These are phyloP conservation scores for Heliconius hermathena DNA, from an alignment of 1,140 invertebrate species.

Conservation along the genomic window DNA sequence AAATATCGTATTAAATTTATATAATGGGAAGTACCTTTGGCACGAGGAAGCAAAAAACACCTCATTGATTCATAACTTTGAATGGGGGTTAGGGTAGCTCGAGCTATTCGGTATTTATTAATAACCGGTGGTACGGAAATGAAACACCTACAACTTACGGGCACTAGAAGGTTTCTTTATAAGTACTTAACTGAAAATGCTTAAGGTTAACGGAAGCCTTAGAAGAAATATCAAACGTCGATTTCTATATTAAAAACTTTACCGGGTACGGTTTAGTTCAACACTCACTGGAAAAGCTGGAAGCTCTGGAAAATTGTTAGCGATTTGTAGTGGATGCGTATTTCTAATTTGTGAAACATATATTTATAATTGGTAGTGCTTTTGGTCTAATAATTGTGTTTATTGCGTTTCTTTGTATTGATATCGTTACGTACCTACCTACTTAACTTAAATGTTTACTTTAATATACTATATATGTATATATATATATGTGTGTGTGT, in stretches of 20 bases:
- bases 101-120: slow-evolving; percentile 23
- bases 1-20: slow-evolving; percentile 77
- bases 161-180: background rate
- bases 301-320: background rate
- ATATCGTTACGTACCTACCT: too few species aligned
- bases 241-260: slow-evolving; percentile 5
- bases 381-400: background rate
- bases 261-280: background rate
- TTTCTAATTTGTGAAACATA: background rate
- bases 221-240: slow-evolving; percentile 2
- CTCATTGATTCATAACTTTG: slow-evolving; percentile 18
- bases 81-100: slow-evolving; percentile 32
- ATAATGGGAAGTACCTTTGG: slow-evolving; percentile 67
- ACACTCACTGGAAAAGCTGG: background rate
- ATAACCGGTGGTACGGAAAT: slow-evolving; percentile 26
- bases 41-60: slow-evolving; percentile 59
- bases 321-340: background rate
- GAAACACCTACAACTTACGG: slow-evolving; percentile 19
- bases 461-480: too few species aligned
- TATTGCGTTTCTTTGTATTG: too few species aligned
- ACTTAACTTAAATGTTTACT: too few species aligned
- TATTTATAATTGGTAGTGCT: background rate
- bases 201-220: slow-evolving; percentile 8
- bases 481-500: too few species aligned
- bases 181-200: background rate